Evolutionary conservation across 1,140 invertebrate species (phyloP).

Genomic region (Drosophila cardini): DNA sequence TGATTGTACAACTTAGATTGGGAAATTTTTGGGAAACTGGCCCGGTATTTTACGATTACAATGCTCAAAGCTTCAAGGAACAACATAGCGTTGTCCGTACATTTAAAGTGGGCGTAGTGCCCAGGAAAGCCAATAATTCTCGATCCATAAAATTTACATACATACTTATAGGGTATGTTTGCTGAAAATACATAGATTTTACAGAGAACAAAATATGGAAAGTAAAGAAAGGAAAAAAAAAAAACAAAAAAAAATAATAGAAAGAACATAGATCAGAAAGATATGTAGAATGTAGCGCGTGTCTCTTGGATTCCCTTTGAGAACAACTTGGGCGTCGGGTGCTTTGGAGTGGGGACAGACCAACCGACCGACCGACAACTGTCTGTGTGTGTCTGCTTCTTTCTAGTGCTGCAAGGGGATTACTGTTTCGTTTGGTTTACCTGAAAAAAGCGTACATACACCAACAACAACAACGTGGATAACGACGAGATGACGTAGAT

Average conservation of each 20-base stretch:
- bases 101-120: conserved; percentile 15
- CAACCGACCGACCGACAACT: conserved; percentile 13
- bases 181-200: conserved; percentile 34
- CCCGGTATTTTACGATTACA: conserved; percentile 27
- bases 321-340: conserved; percentile 51
- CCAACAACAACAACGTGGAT: conserved; percentile 53
- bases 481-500: conserved; percentile 22
- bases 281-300: conserved; percentile 55
- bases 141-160: conserved; percentile 21
- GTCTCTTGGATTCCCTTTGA: conserved; percentile 83
- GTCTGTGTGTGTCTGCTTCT: background rate
- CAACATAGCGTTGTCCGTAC: conserved; percentile 16
- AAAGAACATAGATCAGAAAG: conserved; percentile 6
- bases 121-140: conserved; percentile 19
- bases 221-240: conserved; percentile 45
- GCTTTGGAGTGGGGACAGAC: conserved; percentile 5
- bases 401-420: conserved; percentile 21
- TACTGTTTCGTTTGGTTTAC: background rate
- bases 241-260: conserved; percentile 33
- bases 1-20: conserved; percentile 10
- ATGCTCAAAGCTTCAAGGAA: conserved; percentile 1
- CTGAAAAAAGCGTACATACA: conserved; percentile 47
- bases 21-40: conserved; percentile 1
- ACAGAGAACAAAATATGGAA: conserved; percentile 11
- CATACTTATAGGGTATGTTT: conserved; percentile 5